These are phyloP conservation scores for Cactoblastis cactorum DNA, from an alignment of 2,888 invertebrate species.

Conservation along the genomic window DNA sequence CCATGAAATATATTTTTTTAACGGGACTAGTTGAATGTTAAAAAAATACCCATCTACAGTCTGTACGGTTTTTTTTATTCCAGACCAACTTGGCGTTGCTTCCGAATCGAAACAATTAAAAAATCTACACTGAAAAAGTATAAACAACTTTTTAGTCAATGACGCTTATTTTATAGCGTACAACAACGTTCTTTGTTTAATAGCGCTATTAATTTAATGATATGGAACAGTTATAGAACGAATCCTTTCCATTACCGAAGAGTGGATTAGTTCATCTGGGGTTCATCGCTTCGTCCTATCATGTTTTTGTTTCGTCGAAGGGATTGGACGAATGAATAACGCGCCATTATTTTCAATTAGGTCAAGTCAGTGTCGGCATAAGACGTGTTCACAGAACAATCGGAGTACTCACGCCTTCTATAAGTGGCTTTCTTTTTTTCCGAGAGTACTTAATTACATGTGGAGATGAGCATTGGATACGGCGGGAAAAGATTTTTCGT, in stretches of 20 bases:
- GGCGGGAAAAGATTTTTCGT: constrained; percentile 25
- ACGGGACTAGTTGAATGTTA: too few species aligned
- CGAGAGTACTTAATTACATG: constrained; percentile 64
- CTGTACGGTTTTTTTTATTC: too few species aligned
- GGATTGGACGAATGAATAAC: constrained; percentile 62
- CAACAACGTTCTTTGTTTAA: constrained; percentile 47
- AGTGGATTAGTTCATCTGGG: constrained; percentile 29
- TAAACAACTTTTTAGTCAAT: constrained; percentile 8
- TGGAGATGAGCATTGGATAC: constrained; percentile 52
- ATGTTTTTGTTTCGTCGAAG: constrained; percentile 59
- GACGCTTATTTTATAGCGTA: constrained; percentile 17
- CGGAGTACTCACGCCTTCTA: constrained; percentile 65
- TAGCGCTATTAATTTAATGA: constrained; percentile 57
- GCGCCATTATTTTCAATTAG: constrained; percentile 77
- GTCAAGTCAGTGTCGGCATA: constrained; percentile 68
- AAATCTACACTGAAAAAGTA: constrained; percentile 9
- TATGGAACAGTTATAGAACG: constrained; percentile 52
- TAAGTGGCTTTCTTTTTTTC: constrained; percentile 71
- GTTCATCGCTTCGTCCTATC: constrained; percentile 37
- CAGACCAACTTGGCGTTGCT: too few species aligned
- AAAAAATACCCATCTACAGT: too few species aligned
- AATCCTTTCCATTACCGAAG: constrained; percentile 38
- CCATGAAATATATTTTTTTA: too few species aligned
- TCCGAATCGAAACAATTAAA: too few species aligned
- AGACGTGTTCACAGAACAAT: constrained; percentile 71